phyloP scores from a whole-genome alignment of 2,888 invertebrate species.

The Scotopteryx bipunctaria region DNA sequence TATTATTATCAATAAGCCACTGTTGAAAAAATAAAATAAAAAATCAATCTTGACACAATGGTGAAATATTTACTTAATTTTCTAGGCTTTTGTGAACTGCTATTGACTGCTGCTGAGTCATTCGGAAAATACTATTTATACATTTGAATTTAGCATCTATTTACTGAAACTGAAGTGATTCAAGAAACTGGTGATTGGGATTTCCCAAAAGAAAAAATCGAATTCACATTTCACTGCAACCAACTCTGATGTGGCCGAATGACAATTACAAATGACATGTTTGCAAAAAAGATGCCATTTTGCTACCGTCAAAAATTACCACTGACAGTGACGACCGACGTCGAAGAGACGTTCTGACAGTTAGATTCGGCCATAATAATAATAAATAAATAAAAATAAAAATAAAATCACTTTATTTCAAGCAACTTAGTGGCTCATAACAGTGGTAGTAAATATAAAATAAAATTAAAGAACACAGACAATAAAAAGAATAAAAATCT shows the following conservation, averaged over 20 bases:
- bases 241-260: slow-evolving; percentile 44
- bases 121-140: slow-evolving; percentile 30
- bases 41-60: slow-evolving; percentile 74
- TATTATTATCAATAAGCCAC: slow-evolving; percentile 78
- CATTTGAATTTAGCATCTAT: slow-evolving; percentile 15
- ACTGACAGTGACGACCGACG: background rate
- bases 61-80: slow-evolving; percentile 72
- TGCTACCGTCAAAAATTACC: slow-evolving; percentile 1
- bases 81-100: slow-evolving; percentile 48
- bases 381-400: too few species aligned
- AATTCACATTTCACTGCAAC: slow-evolving; percentile 9
- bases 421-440: too few species aligned
- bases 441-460: too few species aligned
- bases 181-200: slow-evolving; percentile 36
- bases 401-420: too few species aligned
- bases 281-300: background rate
- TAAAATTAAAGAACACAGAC: too few species aligned
- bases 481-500: too few species aligned
- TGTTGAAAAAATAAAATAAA: slow-evolving; percentile 75
- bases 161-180: slow-evolving; percentile 9
- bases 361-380: too few species aligned
- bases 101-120: slow-evolving; percentile 42
- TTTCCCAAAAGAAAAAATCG: slow-evolving; percentile 49
- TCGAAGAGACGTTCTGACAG: too few species aligned
- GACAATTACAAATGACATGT: too few species aligned